Percentiles rank a stretch among this genome's conserved stretches.
Conservation (phyloP, 30 jellyfish, hydroid and myxozoan species). For the Aurelia coerulea region DNA sequence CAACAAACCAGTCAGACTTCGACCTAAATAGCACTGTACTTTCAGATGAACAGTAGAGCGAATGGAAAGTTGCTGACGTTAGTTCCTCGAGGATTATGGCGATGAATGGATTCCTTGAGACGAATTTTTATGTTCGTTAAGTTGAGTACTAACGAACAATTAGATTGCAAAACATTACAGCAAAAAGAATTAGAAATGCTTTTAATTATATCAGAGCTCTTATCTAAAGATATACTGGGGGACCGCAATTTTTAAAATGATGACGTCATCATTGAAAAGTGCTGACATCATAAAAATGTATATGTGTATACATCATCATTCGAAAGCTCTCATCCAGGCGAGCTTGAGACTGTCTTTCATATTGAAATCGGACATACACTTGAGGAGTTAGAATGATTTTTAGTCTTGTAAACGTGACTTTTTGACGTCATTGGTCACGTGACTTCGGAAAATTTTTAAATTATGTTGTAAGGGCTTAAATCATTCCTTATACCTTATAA, state of each 20-base stretch:
- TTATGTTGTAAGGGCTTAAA: constrained; percentile 21
- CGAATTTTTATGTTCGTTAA: too few species aligned
- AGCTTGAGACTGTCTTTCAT: constrained; percentile 2
- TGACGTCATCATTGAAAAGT: background rate
- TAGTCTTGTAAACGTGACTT: constrained; percentile 2
- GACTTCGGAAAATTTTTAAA: constrained; percentile 3
- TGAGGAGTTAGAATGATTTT: background rate
- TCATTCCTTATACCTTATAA: background rate
- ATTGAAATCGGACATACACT: background rate
- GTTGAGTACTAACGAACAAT: too few species aligned
- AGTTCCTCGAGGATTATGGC: constrained; percentile 45
- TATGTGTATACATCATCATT: background rate
- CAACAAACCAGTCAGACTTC: too few species aligned
- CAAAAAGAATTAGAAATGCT: too few species aligned
- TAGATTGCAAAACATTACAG: too few species aligned
- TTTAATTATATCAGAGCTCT: background rate
- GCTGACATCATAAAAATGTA: constrained; percentile 11
- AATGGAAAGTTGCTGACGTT: constrained; percentile 37
- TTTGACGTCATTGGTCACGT: constrained; percentile 26
- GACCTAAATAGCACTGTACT: constrained; percentile 29
- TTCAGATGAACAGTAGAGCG: constrained; percentile 44
- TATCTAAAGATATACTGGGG: background rate
- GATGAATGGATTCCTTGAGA: constrained; percentile 54
- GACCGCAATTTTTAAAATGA: background rate
- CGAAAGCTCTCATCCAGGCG: constrained; percentile 15